A percentile compares a stretch with the other conserved stretches of the same genome.
These are phyloP conservation scores for Leptestheria dahalacensis DNA, from an alignment of 1,140 invertebrate species.

Conservation along the genomic window DNA sequence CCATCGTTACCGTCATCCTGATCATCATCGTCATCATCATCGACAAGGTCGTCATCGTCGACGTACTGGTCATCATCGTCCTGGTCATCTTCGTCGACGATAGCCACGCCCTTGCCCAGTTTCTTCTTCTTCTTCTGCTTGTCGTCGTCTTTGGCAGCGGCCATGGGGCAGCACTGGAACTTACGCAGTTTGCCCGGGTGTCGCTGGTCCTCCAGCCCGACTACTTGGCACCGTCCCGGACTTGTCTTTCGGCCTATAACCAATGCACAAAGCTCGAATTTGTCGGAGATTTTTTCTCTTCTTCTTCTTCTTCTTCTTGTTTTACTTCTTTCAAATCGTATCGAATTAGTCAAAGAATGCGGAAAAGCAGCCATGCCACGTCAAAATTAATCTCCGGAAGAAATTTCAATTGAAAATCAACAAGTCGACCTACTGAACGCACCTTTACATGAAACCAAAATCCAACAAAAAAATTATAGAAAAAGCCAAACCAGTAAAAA, in stretches of 20 bases:
- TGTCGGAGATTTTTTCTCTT: background rate
- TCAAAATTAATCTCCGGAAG: too few species aligned
- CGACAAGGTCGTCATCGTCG: constrained; percentile 26
- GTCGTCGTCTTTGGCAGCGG: background rate
- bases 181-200: constrained; percentile 12
- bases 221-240: constrained; percentile 11
- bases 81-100: constrained; percentile 22
- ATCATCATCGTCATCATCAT: constrained; percentile 28
- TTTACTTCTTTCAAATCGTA: too few species aligned
- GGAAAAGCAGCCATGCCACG: too few species aligned
- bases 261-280: constrained; percentile 1
- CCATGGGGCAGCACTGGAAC: constrained; percentile 13
- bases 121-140: constrained; percentile 11
- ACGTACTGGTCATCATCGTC: constrained; percentile 24
- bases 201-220: constrained; percentile 10
- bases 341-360: too few species aligned
- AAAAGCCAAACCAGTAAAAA: background rate
- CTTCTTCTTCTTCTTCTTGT: background rate
- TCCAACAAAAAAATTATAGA: background rate
- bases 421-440: background rate
- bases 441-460: background rate
- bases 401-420: too few species aligned
- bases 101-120: constrained; percentile 3
- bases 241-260: constrained; percentile 14
- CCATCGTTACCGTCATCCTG: constrained; percentile 12